Conservation (phyloP, 2,888 invertebrate genomes). For the Epiblema foenella region DNA sequence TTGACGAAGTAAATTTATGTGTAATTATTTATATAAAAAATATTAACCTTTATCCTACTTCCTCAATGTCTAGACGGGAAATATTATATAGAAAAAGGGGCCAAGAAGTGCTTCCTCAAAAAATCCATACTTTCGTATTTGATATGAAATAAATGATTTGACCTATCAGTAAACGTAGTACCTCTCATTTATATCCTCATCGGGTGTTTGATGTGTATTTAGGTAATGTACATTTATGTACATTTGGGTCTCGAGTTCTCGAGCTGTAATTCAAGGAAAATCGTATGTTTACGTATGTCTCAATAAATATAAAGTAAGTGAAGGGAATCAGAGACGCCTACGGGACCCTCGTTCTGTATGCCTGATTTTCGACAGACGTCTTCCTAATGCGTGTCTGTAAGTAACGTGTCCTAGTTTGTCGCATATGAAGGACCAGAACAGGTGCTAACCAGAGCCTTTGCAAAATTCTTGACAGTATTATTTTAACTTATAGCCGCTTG, state of each 20-base stretch:
- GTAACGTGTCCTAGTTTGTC: neutral
- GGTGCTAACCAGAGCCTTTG: neutral
- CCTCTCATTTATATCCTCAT: neutral
- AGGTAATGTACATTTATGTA: slow-evolving; percentile 16
- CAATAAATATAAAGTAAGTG: slow-evolving; percentile 24
- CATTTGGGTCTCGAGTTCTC: slow-evolving; percentile 13
- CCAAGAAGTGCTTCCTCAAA: neutral
- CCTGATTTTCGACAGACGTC: slow-evolving; percentile 45
- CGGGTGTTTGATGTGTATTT: slow-evolving; percentile 5
- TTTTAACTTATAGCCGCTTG: too few species aligned
- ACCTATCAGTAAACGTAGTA: slow-evolving; percentile 4
- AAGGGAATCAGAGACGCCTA: slow-evolving; percentile 35
- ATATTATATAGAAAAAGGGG: neutral
- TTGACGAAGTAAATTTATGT: neutral
- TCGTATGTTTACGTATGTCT: slow-evolving; percentile 22
- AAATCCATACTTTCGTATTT: slow-evolving; percentile 1
- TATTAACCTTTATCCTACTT: neutral
- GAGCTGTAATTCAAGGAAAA: slow-evolving; percentile 10
- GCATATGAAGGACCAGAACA: neutral
- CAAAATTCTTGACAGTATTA: neutral
- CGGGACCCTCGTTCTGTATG: slow-evolving; percentile 37
- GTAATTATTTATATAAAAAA: neutral
- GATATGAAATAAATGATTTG: slow-evolving; percentile 4
- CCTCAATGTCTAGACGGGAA: neutral
- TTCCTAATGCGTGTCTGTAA: slow-evolving; percentile 27